A percentile compares a stretch with the other conserved stretches of the same genome.
phyloP scores from a whole-genome alignment of 2,797 vertebrate genomes.

The Microcaecilia unicolor region DNA sequence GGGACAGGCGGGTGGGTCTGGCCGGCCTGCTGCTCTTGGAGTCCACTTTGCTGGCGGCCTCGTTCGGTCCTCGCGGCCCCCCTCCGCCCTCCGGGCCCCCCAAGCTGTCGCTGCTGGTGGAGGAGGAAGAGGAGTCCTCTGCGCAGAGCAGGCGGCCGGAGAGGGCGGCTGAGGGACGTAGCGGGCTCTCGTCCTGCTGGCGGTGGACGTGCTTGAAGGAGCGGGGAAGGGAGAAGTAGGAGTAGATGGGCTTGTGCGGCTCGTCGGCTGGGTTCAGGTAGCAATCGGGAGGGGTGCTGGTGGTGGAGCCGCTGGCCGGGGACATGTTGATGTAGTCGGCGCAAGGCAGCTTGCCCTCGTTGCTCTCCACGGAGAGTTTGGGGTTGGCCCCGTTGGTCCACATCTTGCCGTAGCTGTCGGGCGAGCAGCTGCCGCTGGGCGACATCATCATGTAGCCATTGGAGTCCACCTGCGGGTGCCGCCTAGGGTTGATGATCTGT shows the following conservation, averaged over 20 bases:
- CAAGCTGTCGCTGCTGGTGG: constrained; percentile 53
- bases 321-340: constrained; percentile 83
- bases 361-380: constrained; percentile 58
- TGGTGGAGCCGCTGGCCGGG: constrained; percentile 67
- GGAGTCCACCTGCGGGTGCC: constrained; percentile 63
- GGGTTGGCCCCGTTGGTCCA: constrained; percentile 67
- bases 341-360: constrained; percentile 57
- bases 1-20: constrained; percentile 62
- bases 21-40: constrained; percentile 46
- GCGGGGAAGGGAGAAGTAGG: constrained; percentile 74
- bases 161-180: too few relatives aligned
- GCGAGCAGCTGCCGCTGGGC: constrained; percentile 72
- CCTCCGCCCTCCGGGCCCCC: constrained; percentile 28
- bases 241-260: constrained; percentile 57
- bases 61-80: too few relatives aligned
- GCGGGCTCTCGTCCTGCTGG: constrained; percentile 43
- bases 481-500: constrained; percentile 72
- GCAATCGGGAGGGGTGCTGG: constrained; percentile 72
- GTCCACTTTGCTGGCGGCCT: constrained; percentile 57
- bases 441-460: constrained; percentile 88
- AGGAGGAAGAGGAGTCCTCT: constrained; percentile 59
- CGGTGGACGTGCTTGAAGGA: constrained; percentile 70
- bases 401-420: constrained; percentile 63
- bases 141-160: constrained; percentile 56
- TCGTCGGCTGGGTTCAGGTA: constrained; percentile 51